Percentiles rank a stretch among this genome's conserved stretches.
phyloP scores from a whole-genome alignment of 2,888 invertebrate genomes.

The Tetropium fuscum region DNA sequence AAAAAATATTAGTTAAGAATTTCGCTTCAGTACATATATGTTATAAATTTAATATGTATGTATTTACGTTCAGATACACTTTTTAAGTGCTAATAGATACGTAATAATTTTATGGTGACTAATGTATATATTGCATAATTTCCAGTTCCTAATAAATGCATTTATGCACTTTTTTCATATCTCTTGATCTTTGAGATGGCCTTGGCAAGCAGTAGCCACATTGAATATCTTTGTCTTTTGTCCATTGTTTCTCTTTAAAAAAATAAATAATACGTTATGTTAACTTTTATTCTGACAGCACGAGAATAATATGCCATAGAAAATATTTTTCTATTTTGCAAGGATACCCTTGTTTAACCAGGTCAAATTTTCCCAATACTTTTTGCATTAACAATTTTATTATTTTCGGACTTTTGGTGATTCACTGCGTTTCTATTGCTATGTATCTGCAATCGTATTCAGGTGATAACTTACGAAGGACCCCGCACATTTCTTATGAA shows the following conservation, averaged over 20 bases:
- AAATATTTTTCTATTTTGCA: slow-evolving; percentile 14
- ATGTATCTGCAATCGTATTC: too few relatives aligned
- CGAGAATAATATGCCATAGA: slow-evolving; percentile 6
- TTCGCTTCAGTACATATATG: too few relatives aligned
- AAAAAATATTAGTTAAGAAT: too few relatives aligned
- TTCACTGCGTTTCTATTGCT: too few relatives aligned
- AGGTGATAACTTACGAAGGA: too few relatives aligned
- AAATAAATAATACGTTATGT: slow-evolving; percentile 19
- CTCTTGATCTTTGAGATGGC: slow-evolving; percentile 55
- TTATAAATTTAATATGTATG: too few relatives aligned
- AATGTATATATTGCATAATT: slow-evolving; percentile 57
- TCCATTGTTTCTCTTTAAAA: slow-evolving; percentile 45
- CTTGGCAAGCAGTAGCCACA: slow-evolving; percentile 52
- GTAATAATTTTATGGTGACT: slow-evolving; percentile 47
- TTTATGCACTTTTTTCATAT: slow-evolving; percentile 57
- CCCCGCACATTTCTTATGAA: too few relatives aligned
- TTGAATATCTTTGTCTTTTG: slow-evolving; percentile 52
- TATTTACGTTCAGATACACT: too few relatives aligned
- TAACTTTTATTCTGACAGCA: slow-evolving; percentile 16
- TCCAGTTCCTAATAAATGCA: slow-evolving; percentile 55
- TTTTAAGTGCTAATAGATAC: slow-evolving; percentile 31
- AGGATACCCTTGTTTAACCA: slow-evolving; percentile 8
- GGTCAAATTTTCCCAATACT: too few relatives aligned
- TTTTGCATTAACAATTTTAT: too few relatives aligned
- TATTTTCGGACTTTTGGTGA: too few relatives aligned